phyloP scores from a whole-genome alignment of 2,797 vertebrate genomes.

The Thalassophryne amazonica region DNA sequence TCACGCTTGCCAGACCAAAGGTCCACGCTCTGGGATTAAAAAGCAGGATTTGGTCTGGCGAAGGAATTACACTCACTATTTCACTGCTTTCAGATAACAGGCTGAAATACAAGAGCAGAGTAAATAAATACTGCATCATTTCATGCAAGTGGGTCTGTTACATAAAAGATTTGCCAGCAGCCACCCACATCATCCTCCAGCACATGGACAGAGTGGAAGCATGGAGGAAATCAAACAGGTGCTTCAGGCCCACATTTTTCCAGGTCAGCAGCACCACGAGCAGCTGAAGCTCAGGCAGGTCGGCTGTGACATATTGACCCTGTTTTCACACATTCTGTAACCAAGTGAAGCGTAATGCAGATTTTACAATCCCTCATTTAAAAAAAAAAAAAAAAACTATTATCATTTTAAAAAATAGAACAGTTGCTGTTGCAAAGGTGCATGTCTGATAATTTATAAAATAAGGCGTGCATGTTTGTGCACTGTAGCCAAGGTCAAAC shows the following conservation, averaged over 20 bases:
- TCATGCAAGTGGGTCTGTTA: conserved; percentile 52
- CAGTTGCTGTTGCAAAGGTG: too few relatives aligned
- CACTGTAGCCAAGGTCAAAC: too few relatives aligned
- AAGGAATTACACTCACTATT: conserved; percentile 53
- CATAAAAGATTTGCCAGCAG: conserved; percentile 45
- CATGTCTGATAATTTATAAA: too few relatives aligned
- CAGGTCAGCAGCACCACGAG: conserved; percentile 68
- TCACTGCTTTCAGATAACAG: not conserved
- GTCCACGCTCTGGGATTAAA: conserved; percentile 64
- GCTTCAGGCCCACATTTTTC: conserved; percentile 55
- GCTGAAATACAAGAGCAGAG: not conserved
- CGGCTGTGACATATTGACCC: conserved; percentile 62
- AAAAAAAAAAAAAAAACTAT: too few relatives aligned
- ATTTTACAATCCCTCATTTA: too few relatives aligned
- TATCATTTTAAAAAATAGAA: too few relatives aligned
- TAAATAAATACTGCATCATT: conserved; percentile 30
- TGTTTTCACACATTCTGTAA: conserved; percentile 57
- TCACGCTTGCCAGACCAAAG: conserved; percentile 64
- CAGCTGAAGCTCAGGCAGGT: conserved; percentile 50
- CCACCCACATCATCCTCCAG: not conserved
- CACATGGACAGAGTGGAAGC: conserved; percentile 14
- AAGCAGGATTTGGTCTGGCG: conserved; percentile 59
- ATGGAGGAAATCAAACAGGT: conserved; percentile 65
- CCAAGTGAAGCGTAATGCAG: too few relatives aligned
- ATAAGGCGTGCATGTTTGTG: too few relatives aligned